A percentile compares a stretch with the other conserved stretches of the same genome.
Conservation (phyloP, 2,113 vertebrate species). For the Polypterus bichir region DNA sequence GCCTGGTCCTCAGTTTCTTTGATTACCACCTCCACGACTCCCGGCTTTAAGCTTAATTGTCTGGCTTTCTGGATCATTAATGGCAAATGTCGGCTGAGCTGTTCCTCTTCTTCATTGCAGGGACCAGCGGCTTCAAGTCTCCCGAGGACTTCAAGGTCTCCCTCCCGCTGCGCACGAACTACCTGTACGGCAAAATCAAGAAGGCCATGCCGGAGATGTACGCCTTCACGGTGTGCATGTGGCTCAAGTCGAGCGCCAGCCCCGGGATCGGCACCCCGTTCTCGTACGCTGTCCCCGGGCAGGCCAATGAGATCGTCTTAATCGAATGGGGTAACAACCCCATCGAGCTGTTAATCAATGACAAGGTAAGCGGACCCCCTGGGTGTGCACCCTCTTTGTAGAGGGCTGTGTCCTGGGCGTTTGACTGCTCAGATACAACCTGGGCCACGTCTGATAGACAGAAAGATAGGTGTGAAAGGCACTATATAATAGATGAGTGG, state of each 20-base stretch:
- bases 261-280: slow-evolving; percentile 91
- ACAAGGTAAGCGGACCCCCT: slow-evolving; percentile 63
- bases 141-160: slow-evolving; percentile 92
- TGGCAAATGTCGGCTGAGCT: no score
- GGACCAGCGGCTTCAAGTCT: slow-evolving; percentile 84
- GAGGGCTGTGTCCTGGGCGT: rapidly evolving
- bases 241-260: slow-evolving; percentile 82
- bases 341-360: slow-evolving; percentile 89
- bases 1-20: no score
- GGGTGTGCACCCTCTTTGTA: rapidly evolving
- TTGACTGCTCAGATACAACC: no score
- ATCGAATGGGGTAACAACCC: slow-evolving; percentile 97
- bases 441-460: neutral
- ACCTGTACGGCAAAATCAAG: slow-evolving; percentile 88
- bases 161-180: slow-evolving; percentile 87
- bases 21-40: no score
- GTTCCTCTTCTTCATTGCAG: slow-evolving; percentile 33
- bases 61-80: no score
- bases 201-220: slow-evolving; percentile 92
- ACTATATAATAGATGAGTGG: no score
- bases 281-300: slow-evolving; percentile 85
- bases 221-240: slow-evolving; percentile 91
- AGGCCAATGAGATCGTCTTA: slow-evolving; percentile 94
- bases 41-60: no score
- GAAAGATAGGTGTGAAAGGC: no score